phyloP scores from a whole-genome alignment of 2,888 invertebrate species.

The Dasysyrphus tricinctus region DNA sequence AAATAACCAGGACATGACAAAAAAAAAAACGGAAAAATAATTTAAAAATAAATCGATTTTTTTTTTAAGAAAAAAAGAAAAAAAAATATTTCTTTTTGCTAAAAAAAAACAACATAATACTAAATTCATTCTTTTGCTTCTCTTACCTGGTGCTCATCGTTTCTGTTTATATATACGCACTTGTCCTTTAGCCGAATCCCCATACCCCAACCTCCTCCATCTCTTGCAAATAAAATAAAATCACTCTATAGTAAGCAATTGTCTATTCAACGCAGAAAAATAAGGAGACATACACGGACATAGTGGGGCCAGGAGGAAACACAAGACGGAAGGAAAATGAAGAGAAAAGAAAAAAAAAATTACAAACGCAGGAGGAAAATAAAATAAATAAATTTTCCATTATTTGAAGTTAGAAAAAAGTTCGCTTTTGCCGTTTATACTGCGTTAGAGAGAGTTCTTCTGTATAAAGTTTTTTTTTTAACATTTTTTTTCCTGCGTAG shows the following conservation, averaged over 20 bases:
- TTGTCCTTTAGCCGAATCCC: slow-evolving; percentile 50
- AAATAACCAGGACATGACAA: slow-evolving; percentile 23
- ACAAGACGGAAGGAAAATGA: slow-evolving; percentile 26
- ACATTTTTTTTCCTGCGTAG: slow-evolving; percentile 35
- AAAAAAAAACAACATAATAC: slow-evolving; percentile 25
- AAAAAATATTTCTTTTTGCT: slow-evolving; percentile 22
- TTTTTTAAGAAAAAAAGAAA: slow-evolving; percentile 12
- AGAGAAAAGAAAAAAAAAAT: slow-evolving; percentile 48
- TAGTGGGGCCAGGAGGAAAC: not conserved
- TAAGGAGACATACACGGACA: slow-evolving; percentile 43
- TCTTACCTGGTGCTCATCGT: slow-evolving; percentile 69
- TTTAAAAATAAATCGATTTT: slow-evolving; percentile 75
- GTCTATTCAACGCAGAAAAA: slow-evolving; percentile 69
- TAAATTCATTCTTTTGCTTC: slow-evolving; percentile 55
- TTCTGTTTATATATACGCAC: slow-evolving; percentile 56
- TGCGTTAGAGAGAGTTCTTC: slow-evolving; percentile 37
- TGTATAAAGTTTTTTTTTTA: slow-evolving; percentile 24
- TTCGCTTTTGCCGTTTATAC: slow-evolving; percentile 42
- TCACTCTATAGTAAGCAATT: slow-evolving; percentile 66
- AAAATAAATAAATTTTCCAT: slow-evolving; percentile 76
- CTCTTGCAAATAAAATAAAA: slow-evolving; percentile 16
- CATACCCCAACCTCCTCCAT: slow-evolving; percentile 15
- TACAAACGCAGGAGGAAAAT: slow-evolving; percentile 72
- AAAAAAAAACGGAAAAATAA: slow-evolving; percentile 64
- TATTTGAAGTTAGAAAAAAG: slow-evolving; percentile 74